Conservation (phyloP, 2,888 invertebrate genomes). For the Tipula confusa region DNA sequence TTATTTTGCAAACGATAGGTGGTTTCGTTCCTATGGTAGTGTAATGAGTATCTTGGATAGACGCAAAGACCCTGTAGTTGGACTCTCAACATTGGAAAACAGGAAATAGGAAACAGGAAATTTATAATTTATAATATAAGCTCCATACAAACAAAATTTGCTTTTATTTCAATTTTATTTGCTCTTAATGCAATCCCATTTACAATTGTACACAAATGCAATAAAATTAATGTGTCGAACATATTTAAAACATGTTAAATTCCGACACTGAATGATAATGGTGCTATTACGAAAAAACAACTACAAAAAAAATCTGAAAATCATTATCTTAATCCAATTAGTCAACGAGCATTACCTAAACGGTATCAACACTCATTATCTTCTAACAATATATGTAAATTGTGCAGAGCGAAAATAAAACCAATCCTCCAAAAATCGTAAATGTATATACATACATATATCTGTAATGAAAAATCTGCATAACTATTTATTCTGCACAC, state of each 20-base stretch:
- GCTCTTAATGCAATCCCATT: no score
- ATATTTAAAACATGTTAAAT: not conserved
- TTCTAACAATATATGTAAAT: not conserved
- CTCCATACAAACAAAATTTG: no score
- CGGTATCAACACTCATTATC: not conserved
- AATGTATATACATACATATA: not conserved
- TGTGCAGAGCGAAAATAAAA: not conserved
- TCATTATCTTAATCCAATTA: not conserved
- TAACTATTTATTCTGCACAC: not conserved
- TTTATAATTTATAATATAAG: no score
- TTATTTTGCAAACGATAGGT: no score
- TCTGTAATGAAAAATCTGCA: not conserved
- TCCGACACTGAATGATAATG: not conserved
- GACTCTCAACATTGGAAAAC: no score
- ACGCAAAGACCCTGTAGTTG: no score
- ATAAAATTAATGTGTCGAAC: no score
- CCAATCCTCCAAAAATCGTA: not conserved
- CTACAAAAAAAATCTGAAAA: not conserved
- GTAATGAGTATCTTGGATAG: no score
- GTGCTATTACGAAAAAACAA: not conserved
- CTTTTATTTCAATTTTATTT: no score
- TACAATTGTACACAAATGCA: no score
- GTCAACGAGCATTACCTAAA: not conserved
- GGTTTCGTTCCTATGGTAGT: no score
- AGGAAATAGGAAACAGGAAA: no score